Conservation (phyloP, 1,140 invertebrate species). For the Daktulosphaira vitifoliae region DNA sequence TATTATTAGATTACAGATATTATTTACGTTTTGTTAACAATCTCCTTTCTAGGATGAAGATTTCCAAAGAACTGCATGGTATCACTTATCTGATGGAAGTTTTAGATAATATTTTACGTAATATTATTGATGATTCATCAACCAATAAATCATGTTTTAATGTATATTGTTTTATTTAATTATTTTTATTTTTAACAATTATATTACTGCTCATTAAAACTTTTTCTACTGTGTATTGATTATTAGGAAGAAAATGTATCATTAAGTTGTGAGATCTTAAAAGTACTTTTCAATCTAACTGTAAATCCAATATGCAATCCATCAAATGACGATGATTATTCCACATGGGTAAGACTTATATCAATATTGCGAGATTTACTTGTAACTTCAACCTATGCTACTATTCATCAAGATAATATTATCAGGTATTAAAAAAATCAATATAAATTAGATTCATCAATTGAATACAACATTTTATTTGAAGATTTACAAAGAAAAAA, state of each 20-base stretch:
- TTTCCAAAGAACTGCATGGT: conserved; percentile 70
- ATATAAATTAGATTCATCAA: no score
- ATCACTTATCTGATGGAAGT: conserved; percentile 70
- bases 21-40: neutral
- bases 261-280: conserved; percentile 73
- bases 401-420: conserved; percentile 59
- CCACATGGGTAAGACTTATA: conserved; percentile 62
- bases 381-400: conserved; percentile 50
- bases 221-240: no score
- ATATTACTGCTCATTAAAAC: no score
- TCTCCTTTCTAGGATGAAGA: conserved; percentile 48
- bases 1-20: no score
- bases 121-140: conserved; percentile 1
- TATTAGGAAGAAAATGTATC: conserved; percentile 57
- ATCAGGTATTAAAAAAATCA: conserved; percentile 49
- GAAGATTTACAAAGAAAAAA: no score
- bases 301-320: conserved; percentile 39
- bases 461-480: no score
- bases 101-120: conserved; percentile 58
- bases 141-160: neutral
- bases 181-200: no score
- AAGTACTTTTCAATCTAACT: conserved; percentile 78
- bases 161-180: neutral
- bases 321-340: conserved; percentile 53
- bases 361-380: conserved; percentile 63